Evolutionary conservation across 2,797 vertebrate genomes (phyloP).

Genomic region (Hirundo rustica): DNA sequence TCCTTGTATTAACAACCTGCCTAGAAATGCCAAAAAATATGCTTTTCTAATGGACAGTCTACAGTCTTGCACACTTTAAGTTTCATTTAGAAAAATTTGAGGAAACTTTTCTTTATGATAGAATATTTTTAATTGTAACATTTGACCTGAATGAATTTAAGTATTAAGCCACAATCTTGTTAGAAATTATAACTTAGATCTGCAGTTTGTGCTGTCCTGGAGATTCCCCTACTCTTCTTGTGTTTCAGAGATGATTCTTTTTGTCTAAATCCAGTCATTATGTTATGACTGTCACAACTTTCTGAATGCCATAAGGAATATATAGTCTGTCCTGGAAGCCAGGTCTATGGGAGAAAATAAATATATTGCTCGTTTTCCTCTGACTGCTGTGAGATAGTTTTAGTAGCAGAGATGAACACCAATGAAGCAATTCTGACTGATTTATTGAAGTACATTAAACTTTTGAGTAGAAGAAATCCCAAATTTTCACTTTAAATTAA

Average conservation of each 20-base stretch:
- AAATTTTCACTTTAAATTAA: neutral
- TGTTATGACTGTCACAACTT: neutral
- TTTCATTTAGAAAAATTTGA: neutral
- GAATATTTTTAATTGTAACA: neutral
- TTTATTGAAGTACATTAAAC: neutral
- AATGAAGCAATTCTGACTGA: neutral
- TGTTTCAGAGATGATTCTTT: neutral
- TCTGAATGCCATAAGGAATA: neutral
- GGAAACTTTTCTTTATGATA: neutral
- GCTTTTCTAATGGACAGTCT: neutral
- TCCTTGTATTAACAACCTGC: neutral
- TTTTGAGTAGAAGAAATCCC: neutral
- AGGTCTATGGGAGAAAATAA: neutral
- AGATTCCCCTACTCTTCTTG: neutral
- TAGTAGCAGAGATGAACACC: neutral
- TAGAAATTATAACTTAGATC: neutral
- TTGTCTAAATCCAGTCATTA: neutral
- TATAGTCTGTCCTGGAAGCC: neutral
- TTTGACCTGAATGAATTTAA: neutral
- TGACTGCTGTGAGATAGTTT: neutral
- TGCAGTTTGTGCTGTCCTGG: neutral
- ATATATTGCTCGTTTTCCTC: accelerated
- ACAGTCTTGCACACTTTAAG: neutral
- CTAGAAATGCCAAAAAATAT: neutral
- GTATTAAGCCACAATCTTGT: neutral